Evolutionary conservation across 2,888 invertebrate genomes (phyloP).

Genomic region (Tribolium freemani): DNA sequence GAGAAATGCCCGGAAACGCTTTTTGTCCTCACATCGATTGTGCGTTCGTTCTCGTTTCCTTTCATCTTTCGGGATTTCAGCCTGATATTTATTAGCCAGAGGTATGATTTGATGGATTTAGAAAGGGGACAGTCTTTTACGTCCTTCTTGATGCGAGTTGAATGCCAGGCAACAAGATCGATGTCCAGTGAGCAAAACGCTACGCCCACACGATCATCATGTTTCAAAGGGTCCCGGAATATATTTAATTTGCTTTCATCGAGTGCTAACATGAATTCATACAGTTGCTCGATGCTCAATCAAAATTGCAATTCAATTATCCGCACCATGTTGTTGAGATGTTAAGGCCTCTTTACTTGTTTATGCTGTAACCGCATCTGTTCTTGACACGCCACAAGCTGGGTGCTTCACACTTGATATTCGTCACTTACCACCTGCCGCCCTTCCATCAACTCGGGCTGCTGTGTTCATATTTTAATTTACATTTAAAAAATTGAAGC

Average conservation of each 20-base stretch:
- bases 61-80: slow-evolving; percentile 13
- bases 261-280: too few species aligned
- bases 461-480: neutral
- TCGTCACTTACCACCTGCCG: slow-evolving; percentile 22
- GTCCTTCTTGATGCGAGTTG: neutral
- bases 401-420: slow-evolving; percentile 17
- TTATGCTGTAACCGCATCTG: slow-evolving; percentile 7
- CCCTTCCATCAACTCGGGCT: neutral
- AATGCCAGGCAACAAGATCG: neutral
- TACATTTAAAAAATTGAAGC: neutral
- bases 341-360: slow-evolving; percentile 6
- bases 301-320: neutral
- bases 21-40: slow-evolving; percentile 33
- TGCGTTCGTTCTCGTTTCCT: slow-evolving; percentile 21
- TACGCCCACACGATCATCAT: neutral
- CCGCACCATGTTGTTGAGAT: neutral
- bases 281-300: too few species aligned
- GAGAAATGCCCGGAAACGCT: slow-evolving; percentile 28
- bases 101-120: slow-evolving; percentile 29
- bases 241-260: too few species aligned
- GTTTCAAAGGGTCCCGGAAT: too few species aligned
- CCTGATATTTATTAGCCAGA: slow-evolving; percentile 10
- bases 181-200: neutral
- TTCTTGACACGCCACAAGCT: slow-evolving; percentile 14
- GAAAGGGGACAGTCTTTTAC: slow-evolving; percentile 4